These are phyloP conservation scores for Nemurella pictetii DNA, from an alignment of 2,888 invertebrate species.

Conservation along the genomic window DNA sequence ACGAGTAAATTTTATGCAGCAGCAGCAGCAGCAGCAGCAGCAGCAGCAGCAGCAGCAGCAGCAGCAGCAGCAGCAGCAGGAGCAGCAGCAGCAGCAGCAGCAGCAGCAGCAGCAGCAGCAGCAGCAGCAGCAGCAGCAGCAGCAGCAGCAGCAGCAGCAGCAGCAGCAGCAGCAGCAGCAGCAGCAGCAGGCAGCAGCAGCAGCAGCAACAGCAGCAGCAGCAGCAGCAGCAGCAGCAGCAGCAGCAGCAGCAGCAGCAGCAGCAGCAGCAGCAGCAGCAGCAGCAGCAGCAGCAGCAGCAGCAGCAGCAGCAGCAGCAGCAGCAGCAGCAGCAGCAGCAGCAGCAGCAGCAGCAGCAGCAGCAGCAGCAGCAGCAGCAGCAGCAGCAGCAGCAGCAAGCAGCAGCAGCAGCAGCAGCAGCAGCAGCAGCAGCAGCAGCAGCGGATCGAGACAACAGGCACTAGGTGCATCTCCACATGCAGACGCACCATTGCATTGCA, in stretches of 20 bases:
- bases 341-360: too few relatives aligned
- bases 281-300: conserved; percentile 4
- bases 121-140: conserved; percentile 4
- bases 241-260: conserved; percentile 4
- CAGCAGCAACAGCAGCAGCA: conserved; percentile 1
- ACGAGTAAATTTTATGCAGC: too few relatives aligned
- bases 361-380: too few relatives aligned
- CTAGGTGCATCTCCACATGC: too few relatives aligned
- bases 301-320: conserved; percentile 4
- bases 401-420: too few relatives aligned
- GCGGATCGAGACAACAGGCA: too few relatives aligned
- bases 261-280: conserved; percentile 4
- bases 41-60: conserved; percentile 4
- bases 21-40: conserved; percentile 4
- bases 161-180: conserved; percentile 4
- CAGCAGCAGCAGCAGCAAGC: too few relatives aligned
- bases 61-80: conserved; percentile 1
- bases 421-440: too few relatives aligned
- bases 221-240: conserved; percentile 4
- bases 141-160: conserved; percentile 4
- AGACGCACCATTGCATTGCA: too few relatives aligned
- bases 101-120: conserved; percentile 4
- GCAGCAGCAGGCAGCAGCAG: too few relatives aligned
- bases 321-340: conserved; percentile 4
- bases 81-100: conserved; percentile 4